Evolutionary conservation across 2,888 invertebrate species (phyloP).

Genomic region (Cyaniris semiargus): DNA sequence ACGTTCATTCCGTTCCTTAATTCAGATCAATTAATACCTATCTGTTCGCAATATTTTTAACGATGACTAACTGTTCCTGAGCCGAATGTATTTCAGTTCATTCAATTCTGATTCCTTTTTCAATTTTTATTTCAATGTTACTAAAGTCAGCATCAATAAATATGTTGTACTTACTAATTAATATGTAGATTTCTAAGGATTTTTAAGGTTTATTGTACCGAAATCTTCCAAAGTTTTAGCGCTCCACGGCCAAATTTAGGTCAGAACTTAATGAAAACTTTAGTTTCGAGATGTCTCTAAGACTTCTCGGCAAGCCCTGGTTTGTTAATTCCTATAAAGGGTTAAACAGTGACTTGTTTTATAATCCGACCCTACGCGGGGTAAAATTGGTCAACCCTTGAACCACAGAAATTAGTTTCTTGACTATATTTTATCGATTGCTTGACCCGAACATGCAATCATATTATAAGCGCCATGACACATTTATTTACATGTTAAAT

Average conservation of each 20-base stretch:
- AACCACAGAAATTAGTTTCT: background rate
- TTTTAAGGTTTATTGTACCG: background rate
- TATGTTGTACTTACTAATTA: background rate
- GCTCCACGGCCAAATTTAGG: background rate
- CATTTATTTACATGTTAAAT: background rate
- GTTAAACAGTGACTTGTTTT: constrained; percentile 5
- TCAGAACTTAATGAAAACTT: background rate
- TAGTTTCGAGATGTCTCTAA: background rate
- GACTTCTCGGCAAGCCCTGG: background rate
- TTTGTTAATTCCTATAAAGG: background rate
- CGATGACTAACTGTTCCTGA: constrained; percentile 34
- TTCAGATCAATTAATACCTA: constrained; percentile 55
- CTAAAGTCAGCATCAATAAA: no score
- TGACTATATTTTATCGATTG: background rate
- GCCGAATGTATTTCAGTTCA: background rate
- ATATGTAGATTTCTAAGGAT: background rate
- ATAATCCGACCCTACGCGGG: background rate
- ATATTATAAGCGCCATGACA: background rate
- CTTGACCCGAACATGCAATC: background rate
- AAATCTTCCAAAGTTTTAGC: background rate
- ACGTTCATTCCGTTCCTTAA: constrained; percentile 54
- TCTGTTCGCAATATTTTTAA: constrained; percentile 39
- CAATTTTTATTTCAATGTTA: background rate
- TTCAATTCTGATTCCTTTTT: constrained; percentile 35
- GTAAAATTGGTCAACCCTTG: background rate